Conservation (phyloP, 1,140 invertebrate genomes). For the Chelonus insularis region DNA sequence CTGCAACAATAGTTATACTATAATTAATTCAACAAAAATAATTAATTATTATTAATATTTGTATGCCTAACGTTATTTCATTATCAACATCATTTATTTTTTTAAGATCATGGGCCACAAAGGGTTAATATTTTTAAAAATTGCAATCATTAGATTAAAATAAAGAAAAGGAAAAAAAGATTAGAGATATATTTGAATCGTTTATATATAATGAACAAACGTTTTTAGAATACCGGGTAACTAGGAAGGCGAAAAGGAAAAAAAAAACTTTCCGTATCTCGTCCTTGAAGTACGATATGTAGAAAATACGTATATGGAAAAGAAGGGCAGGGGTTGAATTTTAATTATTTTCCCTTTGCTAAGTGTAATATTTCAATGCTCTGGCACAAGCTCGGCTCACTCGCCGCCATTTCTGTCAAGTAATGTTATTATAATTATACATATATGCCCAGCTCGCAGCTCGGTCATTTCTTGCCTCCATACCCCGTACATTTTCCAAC, state of each 20-base stretch:
- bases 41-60: no score
- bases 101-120: no score
- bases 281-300: conserved; percentile 9
- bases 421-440: conserved; percentile 61
- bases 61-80: no score
- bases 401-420: conserved; percentile 53
- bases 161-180: no score
- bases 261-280: conserved; percentile 1
- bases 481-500: conserved; percentile 28
- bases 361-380: conserved; percentile 61
- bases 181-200: no score
- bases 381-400: conserved; percentile 41
- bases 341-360: conserved; percentile 62
- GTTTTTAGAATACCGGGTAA: conserved; percentile 9
- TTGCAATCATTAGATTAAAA: no score
- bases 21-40: no score
- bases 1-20: no score
- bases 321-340: conserved; percentile 58
- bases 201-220: conserved; percentile 2
- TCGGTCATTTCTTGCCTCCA: conserved; percentile 17
- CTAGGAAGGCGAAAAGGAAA: conserved; percentile 1
- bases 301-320: conserved; percentile 2
- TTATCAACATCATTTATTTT: no score
- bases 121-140: no score
- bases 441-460: conserved; percentile 16